Conservation (phyloP, 1,140 invertebrate genomes). For the Dinoponera quadriceps region DNA sequence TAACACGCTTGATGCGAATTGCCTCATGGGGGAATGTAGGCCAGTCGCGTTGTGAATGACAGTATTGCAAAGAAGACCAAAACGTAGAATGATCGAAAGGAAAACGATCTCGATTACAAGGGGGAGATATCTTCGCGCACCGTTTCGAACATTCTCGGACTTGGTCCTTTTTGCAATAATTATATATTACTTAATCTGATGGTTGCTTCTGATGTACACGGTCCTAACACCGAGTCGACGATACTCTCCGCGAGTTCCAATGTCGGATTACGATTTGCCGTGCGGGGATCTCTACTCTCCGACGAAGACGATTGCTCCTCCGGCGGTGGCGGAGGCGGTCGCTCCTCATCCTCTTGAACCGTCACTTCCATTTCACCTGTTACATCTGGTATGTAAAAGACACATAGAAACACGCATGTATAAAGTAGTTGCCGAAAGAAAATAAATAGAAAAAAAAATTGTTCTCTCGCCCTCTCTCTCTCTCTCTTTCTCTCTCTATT, state of each 20-base stretch:
- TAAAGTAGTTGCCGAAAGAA: slow-evolving; percentile 14
- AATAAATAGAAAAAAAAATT: slow-evolving; percentile 33
- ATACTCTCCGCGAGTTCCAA: slow-evolving; percentile 82
- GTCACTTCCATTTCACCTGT: slow-evolving; percentile 84
- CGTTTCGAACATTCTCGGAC: too few relatives aligned
- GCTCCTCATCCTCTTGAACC: slow-evolving; percentile 81
- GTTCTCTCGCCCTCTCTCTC: not conserved
- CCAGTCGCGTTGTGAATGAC: too few relatives aligned
- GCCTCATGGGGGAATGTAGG: too few relatives aligned
- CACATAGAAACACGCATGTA: slow-evolving; percentile 32
- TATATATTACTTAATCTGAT: slow-evolving; percentile 74
- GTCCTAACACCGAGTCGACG: slow-evolving; percentile 80
- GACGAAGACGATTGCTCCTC: slow-evolving; percentile 74
- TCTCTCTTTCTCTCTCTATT: not conserved
- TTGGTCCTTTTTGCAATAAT: not conserved
- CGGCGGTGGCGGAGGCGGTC: slow-evolving; percentile 74
- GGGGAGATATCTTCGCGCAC: too few relatives aligned
- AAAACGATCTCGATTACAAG: too few relatives aligned
- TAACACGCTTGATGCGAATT: too few relatives aligned
- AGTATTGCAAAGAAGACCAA: too few relatives aligned
- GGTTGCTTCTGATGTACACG: slow-evolving; percentile 77
- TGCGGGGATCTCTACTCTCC: slow-evolving; percentile 75
- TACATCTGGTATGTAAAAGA: slow-evolving; percentile 73
- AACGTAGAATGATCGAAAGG: too few relatives aligned
- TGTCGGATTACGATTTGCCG: slow-evolving; percentile 74